Conservation (phyloP, 1,140 invertebrate species). For the Leptopilina clavipes region DNA sequence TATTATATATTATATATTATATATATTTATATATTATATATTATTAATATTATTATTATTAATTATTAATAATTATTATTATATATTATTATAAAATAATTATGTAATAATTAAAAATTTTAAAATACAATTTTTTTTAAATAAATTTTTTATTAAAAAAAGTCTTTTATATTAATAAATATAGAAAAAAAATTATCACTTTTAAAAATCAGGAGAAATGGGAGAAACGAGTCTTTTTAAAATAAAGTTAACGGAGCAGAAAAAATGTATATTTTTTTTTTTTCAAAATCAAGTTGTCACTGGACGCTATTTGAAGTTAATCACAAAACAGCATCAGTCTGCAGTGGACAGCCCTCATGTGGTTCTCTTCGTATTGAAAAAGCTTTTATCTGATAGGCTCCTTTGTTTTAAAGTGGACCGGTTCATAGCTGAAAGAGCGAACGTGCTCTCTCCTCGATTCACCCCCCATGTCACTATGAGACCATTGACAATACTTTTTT, state of each 20-base stretch:
- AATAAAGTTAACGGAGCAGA: conserved; percentile 45
- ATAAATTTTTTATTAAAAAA: too few relatives aligned
- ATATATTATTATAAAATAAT: too few relatives aligned
- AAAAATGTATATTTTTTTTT: conserved; percentile 47
- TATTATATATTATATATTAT: too few relatives aligned
- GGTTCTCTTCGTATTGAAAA: conserved; percentile 66
- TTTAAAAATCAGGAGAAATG: too few relatives aligned
- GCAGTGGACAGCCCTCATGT: conserved; percentile 73
- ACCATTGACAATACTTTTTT: conserved; percentile 11
- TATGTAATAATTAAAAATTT: too few relatives aligned
- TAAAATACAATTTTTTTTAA: too few relatives aligned
- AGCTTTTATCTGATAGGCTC: conserved; percentile 69
- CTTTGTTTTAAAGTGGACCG: conserved; percentile 73
- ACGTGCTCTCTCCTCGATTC: conserved; percentile 45
- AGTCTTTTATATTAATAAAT: too few relatives aligned
- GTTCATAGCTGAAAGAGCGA: conserved; percentile 63
- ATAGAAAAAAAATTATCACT: too few relatives aligned
- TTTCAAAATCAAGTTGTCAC: conserved; percentile 56
- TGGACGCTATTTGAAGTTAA: conserved; percentile 71
- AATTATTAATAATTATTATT: too few relatives aligned
- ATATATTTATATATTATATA: too few relatives aligned
- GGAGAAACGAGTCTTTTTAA: conserved; percentile 55
- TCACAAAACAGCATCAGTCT: conserved; percentile 70
- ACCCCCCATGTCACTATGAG: conserved; percentile 11
- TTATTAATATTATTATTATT: too few relatives aligned